phyloP scores from a whole-genome alignment of 2,888 invertebrate species.

The Vesta saturnalis region DNA sequence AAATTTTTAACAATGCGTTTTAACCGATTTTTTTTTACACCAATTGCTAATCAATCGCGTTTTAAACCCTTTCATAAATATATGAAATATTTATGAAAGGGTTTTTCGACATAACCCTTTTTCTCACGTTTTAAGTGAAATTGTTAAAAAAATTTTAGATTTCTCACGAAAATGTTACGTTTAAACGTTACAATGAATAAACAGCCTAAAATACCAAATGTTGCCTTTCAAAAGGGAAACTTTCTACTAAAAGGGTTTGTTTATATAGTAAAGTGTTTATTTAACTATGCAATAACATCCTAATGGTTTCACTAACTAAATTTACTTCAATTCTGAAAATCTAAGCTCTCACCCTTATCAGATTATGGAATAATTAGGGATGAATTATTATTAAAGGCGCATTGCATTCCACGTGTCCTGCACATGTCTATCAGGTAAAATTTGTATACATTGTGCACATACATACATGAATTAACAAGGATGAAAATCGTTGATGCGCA shows the following conservation, averaged over 20 bases:
- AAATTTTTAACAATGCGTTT: slow-evolving; percentile 13
- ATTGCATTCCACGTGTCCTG: slow-evolving; percentile 9
- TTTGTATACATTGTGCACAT: background rate
- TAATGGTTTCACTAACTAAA: slow-evolving; percentile 2
- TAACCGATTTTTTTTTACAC: background rate
- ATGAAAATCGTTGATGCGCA: background rate
- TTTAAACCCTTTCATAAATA: background rate
- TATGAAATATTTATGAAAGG: background rate
- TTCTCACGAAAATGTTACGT: background rate
- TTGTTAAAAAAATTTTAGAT: background rate
- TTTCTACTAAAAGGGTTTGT: slow-evolving; percentile 20
- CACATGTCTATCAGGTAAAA: slow-evolving; percentile 2
- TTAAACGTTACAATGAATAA: background rate
- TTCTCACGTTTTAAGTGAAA: slow-evolving; percentile 3
- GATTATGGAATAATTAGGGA: background rate
- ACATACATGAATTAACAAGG: background rate
- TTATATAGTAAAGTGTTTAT: slow-evolving; percentile 24
- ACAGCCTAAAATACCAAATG: slow-evolving; percentile 4
- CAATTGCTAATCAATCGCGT: background rate
- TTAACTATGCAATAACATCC: slow-evolving; percentile 20
- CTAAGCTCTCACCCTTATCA: background rate
- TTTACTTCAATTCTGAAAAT: background rate
- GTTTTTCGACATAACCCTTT: background rate
- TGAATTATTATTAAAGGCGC: background rate
- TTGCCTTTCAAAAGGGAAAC: slow-evolving; percentile 13